Base-by-base conservation (phyloP, 2,888 invertebrate genomes). In the Spilarctia lutea region DNA sequence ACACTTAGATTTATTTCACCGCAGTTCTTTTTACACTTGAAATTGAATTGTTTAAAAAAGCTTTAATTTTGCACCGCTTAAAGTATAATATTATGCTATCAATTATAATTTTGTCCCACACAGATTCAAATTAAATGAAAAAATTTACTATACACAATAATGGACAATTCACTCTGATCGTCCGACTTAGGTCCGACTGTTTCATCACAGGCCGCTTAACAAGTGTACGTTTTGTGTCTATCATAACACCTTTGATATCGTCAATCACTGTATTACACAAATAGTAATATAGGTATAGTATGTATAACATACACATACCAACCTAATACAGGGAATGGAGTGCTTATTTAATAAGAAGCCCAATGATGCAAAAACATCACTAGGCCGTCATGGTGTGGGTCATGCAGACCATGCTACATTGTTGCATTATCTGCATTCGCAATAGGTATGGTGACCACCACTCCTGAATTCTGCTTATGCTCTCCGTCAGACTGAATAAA, bases 91-190 rank as follows among this genome's bases (percentile, higher is more conserved):
- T 85, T 80, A 79, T 77, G 71, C 72, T 83, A 83, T n/a, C n/a
- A n/a, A n/a, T n/a, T n/a, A 83, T 83, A 78, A 76, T 75, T 67
- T 74, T 79, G 75, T 76, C 74, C 76, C 75, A 76, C 71, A 76
- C 81, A 79, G 78, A 65, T 71, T 75, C 27, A 74, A 85, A 63
- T 79, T 85, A 81, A 85, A 82, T 77, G 78, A 82, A 78, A 84
- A n/a, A 77, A 77, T 67, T 60, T 67, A 35, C 52, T 27, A n/a
- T 76, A 68, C 45, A 71, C 42, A 72, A 65, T 75, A 75, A 73
- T 70, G 73, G 79, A 76, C 76, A 79, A 77, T 75, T 79, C 68
- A 78, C 67, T 67, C 48, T 74, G 72, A 60, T 72, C 52, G 66
- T 79, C 79, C 78, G n/a, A n/a, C n/a, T 79, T 70, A 79, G 71